Conservation (phyloP, 2,113 vertebrate species). For the Lagopus leucura region DNA sequence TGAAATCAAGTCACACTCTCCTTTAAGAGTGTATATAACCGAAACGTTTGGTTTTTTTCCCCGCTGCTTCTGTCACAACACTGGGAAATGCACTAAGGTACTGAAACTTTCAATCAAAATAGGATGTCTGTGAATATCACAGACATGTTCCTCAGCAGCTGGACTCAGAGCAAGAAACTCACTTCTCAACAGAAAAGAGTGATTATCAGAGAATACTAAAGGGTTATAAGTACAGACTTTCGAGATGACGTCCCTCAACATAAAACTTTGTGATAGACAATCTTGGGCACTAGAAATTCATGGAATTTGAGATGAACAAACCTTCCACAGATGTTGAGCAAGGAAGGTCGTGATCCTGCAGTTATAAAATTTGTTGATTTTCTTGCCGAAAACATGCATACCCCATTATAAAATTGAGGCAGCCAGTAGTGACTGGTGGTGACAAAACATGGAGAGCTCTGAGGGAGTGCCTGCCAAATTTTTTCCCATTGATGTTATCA, state of each 20-base stretch:
- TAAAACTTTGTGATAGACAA: not conserved
- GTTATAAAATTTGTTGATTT: not conserved
- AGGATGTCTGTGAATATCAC: not conserved
- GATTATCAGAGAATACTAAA: not conserved
- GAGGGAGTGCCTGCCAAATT: not conserved
- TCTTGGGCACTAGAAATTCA: not conserved
- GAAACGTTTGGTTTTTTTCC: not conserved
- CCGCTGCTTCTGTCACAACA: not conserved
- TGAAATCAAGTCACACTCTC: not conserved
- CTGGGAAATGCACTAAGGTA: not conserved
- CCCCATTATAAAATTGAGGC: not conserved
- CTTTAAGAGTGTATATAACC: not conserved
- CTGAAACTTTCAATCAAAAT: not conserved
- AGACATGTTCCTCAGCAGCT: not conserved
- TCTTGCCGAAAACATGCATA: not conserved
- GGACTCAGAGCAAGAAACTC: not conserved
- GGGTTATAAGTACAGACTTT: not conserved
- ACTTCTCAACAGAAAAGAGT: not conserved
- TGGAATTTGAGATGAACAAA: not conserved
- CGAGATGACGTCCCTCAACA: not conserved
- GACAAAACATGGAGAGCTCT: not conserved
- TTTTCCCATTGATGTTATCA: not conserved
- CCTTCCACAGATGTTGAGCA: not conserved
- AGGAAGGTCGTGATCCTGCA: not conserved
- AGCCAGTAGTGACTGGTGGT: not conserved